Base-by-base conservation (phyloP, 2,888 invertebrate species). In the Dasypogon diadema region DNA sequence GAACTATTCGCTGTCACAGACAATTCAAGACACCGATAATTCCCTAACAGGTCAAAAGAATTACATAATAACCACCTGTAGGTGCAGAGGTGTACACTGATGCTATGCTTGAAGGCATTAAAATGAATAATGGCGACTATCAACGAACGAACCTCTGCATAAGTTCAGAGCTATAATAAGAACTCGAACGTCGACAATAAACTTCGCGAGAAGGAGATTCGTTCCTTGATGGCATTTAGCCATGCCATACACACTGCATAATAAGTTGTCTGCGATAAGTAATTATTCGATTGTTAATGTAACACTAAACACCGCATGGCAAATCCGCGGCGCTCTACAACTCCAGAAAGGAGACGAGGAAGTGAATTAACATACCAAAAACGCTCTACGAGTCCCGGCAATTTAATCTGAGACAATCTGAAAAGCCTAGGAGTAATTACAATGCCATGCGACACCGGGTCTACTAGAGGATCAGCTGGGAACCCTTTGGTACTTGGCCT, bases 1-100 rank as follows among this genome's bases (percentile, higher is more conserved):
- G 70, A 70, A 70, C 70, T 70, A 54, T 51, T 54, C 70, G 70
- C 54, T 70, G 70, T 54, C 70, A 37, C 18, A 70, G 70, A 54
- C 70, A 54, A 54, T 70, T 26, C 30, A 30, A 70, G 70, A 70
- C 54, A 70, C 51, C 54, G 54, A 51, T 70, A 54, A 70, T 70
- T 70, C 70, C 70, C 70, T 70, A 54, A 70, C 54, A 70, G 70
- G 70, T 70, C 70, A 70, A 70, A 70, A 37, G 70, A 70, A 70
- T 70, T 70, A 70, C 70, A 73, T 73, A 73, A 73, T 73, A 73
- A 73, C 73, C 73, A 73, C 73, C 73, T 73, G 73, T 73, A 73
- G 56, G 73, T 73, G 73, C 73, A 73, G 70, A 70, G 70, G 70
- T 54, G 70, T 48, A 51, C 51, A 48, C 60, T 51, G 51, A 74